Percentiles rank a stretch among this genome's conserved stretches.
These are phyloP conservation scores for Hydropsyche betteni DNA, from an alignment of 2,888 invertebrate genomes.

Conservation along the genomic window DNA sequence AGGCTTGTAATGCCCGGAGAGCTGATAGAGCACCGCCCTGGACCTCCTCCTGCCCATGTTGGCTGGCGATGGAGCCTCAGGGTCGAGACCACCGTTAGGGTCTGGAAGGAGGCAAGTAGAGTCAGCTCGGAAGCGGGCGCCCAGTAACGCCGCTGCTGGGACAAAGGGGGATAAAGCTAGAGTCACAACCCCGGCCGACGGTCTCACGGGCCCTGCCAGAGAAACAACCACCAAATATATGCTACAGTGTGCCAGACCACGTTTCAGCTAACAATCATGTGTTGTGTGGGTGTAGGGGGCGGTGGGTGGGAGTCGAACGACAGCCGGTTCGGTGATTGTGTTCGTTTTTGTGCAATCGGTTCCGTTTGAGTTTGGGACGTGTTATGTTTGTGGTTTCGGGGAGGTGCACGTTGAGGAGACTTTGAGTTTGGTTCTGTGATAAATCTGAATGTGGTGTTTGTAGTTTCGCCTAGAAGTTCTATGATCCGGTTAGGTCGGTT, in stretches of 20 bases:
- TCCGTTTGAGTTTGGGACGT: too few relatives aligned
- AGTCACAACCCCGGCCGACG: constrained; percentile 69
- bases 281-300: neutral
- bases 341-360: too few relatives aligned
- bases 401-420: too few relatives aligned
- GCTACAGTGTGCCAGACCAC: constrained; percentile 48
- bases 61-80: constrained; percentile 81
- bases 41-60: constrained; percentile 93
- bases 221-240: constrained; percentile 44
- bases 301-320: too few relatives aligned
- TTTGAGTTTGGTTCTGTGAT: too few relatives aligned
- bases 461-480: too few relatives aligned
- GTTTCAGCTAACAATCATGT: neutral
- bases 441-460: too few relatives aligned
- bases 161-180: constrained; percentile 71
- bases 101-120: constrained; percentile 83
- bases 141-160: constrained; percentile 80
- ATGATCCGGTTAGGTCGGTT: too few relatives aligned
- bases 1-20: constrained; percentile 96
- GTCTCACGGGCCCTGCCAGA: constrained; percentile 60
- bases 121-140: constrained; percentile 82
- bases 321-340: too few relatives aligned
- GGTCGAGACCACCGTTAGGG: constrained; percentile 82
- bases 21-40: constrained; percentile 94
- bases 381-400: too few relatives aligned